These are phyloP conservation scores for Hymenochirus boettgeri DNA, from an alignment of 2,113 vertebrate genomes.

Conservation along the genomic window DNA sequence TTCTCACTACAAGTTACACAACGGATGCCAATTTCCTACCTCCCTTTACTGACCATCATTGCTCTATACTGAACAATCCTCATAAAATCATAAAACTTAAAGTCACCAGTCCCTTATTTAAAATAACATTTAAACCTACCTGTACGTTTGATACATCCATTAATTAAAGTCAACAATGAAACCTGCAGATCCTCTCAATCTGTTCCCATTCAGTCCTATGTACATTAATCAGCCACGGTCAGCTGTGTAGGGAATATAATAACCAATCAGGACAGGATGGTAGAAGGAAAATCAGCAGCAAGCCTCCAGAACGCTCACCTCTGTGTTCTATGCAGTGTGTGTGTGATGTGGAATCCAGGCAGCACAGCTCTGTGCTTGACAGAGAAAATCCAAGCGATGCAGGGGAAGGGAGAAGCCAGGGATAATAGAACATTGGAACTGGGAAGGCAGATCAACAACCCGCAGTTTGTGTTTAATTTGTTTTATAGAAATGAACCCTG, in stretches of 20 bases:
- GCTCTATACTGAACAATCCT: too few relatives aligned
- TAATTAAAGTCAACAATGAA: too few relatives aligned
- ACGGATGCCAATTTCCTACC: neutral
- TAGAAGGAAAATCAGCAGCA: constrained; percentile 14
- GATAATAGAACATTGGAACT: constrained; percentile 5
- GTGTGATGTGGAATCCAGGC: neutral
- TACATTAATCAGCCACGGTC: too few relatives aligned
- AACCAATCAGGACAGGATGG: too few relatives aligned
- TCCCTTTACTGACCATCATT: neutral
- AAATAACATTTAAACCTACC: constrained; percentile 5
- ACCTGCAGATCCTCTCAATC: too few relatives aligned
- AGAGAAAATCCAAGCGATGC: constrained; percentile 31
- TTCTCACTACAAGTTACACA: neutral
- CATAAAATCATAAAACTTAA: too few relatives aligned
- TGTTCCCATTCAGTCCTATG: too few relatives aligned
- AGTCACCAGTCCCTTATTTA: too few relatives aligned
- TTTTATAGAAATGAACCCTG: neutral
- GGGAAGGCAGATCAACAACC: neutral
- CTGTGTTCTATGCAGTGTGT: constrained; percentile 36
- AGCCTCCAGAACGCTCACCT: constrained; percentile 28
- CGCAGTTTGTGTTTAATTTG: neutral
- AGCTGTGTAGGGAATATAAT: too few relatives aligned
- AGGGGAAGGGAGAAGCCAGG: constrained; percentile 22
- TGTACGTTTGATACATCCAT: constrained; percentile 1
- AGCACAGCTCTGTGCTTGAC: constrained; percentile 26